Conservation (phyloP, 2,888 invertebrate genomes). For the Drosophila niveifrons region DNA sequence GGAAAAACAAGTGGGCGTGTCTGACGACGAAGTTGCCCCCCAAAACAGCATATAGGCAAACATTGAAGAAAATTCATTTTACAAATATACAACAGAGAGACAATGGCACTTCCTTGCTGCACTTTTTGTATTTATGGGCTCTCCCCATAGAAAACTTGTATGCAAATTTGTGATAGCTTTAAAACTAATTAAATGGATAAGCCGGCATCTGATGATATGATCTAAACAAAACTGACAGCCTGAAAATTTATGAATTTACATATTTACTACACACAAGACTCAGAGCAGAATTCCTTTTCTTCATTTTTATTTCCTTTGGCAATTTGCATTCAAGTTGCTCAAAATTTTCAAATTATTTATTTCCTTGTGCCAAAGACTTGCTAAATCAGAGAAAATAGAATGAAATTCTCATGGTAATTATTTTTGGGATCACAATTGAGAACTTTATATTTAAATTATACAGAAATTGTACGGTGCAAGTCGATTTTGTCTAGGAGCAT, state of each 20-base stretch:
- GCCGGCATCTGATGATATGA: background rate
- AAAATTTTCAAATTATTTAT: background rate
- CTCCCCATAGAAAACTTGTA: background rate
- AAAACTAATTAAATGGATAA: conserved; percentile 1
- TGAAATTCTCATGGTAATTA: no score
- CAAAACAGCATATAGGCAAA: conserved; percentile 17
- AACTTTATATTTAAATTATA: no score
- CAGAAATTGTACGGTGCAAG: no score
- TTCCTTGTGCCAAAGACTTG: background rate
- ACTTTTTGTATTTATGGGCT: background rate
- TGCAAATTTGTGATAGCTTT: background rate
- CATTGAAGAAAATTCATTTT: conserved; percentile 36
- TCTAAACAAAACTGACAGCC: background rate
- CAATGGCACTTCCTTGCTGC: conserved; percentile 6
- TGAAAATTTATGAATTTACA: background rate
- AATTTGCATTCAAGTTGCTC: background rate
- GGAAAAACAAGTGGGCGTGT: conserved; percentile 60
- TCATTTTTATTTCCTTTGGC: background rate
- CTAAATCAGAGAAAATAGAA: no score
- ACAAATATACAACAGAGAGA: conserved; percentile 44
- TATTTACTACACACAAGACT: background rate
- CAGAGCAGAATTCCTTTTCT: background rate
- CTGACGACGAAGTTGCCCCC: conserved; percentile 8
- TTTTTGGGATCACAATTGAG: no score
- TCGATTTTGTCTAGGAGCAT: no score